Percentiles rank a stretch among this genome's conserved stretches.
These are phyloP conservation scores for Lysandra coridon DNA, from an alignment of 2,888 invertebrate species.

Conservation along the genomic window DNA sequence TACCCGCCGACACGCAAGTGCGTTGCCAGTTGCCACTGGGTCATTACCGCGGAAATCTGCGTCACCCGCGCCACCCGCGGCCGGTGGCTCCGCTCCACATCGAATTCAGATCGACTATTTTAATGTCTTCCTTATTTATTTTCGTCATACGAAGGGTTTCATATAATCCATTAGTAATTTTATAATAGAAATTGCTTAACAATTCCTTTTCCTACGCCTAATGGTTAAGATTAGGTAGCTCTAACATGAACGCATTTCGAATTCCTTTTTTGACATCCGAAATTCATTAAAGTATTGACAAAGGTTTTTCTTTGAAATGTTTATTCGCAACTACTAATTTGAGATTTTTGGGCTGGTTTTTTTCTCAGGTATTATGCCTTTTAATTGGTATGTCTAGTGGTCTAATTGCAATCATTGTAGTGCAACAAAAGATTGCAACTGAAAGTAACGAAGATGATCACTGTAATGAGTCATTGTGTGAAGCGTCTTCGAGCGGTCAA, in stretches of 20 bases:
- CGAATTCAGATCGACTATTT: constrained; percentile 21
- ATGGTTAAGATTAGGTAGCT: background rate
- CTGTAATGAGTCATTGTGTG: background rate
- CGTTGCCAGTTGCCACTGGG: background rate
- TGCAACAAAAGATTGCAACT: background rate
- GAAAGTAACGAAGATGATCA: background rate
- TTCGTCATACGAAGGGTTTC: background rate
- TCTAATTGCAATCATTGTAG: background rate
- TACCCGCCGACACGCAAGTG: background rate
- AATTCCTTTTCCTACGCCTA: background rate
- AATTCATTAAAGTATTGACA: background rate
- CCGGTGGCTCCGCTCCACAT: too few relatives aligned
- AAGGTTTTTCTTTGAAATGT: background rate
- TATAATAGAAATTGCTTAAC: background rate
- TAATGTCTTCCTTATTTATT: constrained; percentile 21
- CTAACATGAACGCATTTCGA: background rate
- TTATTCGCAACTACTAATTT: background rate
- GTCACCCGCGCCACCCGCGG: too few relatives aligned
- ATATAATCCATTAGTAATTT: background rate
- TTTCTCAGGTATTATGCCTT: background rate
- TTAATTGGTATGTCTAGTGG: background rate
- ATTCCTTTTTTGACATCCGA: background rate
- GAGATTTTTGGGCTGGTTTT: background rate
- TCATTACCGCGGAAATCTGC: background rate
- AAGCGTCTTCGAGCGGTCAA: background rate